Evolutionary conservation across 2,888 invertebrate genomes (phyloP).

Genomic region (Hydraecia micacea): DNA sequence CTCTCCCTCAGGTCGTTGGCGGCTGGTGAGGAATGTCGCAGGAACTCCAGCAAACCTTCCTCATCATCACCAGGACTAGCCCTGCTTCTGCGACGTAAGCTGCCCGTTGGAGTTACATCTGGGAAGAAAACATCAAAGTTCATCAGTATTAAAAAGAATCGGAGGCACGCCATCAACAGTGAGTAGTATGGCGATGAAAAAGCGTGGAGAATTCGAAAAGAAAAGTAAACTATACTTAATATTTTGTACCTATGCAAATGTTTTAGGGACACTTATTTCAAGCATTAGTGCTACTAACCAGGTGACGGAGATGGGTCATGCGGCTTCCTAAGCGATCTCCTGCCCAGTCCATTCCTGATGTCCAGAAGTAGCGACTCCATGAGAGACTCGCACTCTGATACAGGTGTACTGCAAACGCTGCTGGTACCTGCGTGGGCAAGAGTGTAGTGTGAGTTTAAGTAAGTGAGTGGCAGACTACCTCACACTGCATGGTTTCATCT

Average conservation of each 20-base stretch:
- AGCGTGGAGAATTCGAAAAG: neutral
- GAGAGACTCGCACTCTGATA: constrained; percentile 93
- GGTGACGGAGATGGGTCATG: constrained; percentile 85
- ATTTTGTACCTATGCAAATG: neutral
- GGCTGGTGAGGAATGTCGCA: constrained; percentile 92
- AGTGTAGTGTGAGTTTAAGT: neutral
- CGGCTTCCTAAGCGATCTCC: constrained; percentile 83
- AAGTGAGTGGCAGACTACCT: neutral
- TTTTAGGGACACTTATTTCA: neutral
- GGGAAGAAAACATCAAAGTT: constrained; percentile 47
- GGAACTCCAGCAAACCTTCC: constrained; percentile 95
- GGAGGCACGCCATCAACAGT: neutral
- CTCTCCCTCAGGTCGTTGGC: constrained; percentile 94
- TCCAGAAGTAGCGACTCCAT: constrained; percentile 95
- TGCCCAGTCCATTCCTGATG: constrained; percentile 92
- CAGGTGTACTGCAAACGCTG: constrained; percentile 93
- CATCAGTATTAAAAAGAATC: neutral
- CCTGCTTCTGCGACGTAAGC: constrained; percentile 94
- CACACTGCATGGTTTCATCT: neutral
- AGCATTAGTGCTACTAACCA: constrained; percentile 62
- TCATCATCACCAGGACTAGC: constrained; percentile 94
- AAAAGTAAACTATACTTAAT: neutral
- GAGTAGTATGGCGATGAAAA: no score
- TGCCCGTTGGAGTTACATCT: constrained; percentile 97
- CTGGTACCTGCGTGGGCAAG: constrained; percentile 68